Evolutionary conservation across 1,140 invertebrate species (phyloP).

Genomic region (Drosophila trapezifrons): DNA sequence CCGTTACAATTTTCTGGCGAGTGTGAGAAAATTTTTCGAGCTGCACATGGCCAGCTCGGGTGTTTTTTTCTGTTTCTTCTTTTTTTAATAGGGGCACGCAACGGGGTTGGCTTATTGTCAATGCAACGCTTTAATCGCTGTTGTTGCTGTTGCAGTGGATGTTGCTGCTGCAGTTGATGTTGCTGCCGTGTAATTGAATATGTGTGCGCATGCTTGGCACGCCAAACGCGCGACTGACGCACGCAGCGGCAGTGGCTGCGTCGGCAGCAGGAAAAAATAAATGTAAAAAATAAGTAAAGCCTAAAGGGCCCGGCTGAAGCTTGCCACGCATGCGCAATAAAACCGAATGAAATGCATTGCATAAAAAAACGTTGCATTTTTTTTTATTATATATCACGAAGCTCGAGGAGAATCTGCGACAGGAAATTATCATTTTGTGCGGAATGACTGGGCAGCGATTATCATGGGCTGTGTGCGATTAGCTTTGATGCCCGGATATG

Average conservation of each 20-base stretch:
- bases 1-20: constrained; percentile 75
- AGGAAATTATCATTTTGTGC: constrained; percentile 50
- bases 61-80: constrained; percentile 17
- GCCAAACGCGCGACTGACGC: constrained; percentile 70
- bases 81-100: constrained; percentile 59
- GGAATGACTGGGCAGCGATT: constrained; percentile 50
- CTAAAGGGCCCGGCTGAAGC: constrained; percentile 31
- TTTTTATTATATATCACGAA: not conserved
- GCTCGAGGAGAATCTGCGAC: constrained; percentile 42
- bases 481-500: constrained; percentile 32
- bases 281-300: constrained; percentile 15
- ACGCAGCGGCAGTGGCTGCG: constrained; percentile 44
- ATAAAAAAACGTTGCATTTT: constrained; percentile 36
- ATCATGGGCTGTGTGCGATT: constrained; percentile 46
- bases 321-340: constrained; percentile 52
- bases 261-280: constrained; percentile 12
- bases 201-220: constrained; percentile 73
- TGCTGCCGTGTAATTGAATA: constrained; percentile 72
- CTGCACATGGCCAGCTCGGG: constrained; percentile 67
- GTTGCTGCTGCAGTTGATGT: constrained; percentile 22
- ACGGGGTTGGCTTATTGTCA: constrained; percentile 73
- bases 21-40: constrained; percentile 77
- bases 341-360: constrained; percentile 31
- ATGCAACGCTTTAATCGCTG: constrained; percentile 54
- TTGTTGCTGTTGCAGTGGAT: constrained; percentile 24